Evolutionary conservation across 2,888 invertebrate genomes (phyloP).

Genomic region (Ectobius pallidus): DNA sequence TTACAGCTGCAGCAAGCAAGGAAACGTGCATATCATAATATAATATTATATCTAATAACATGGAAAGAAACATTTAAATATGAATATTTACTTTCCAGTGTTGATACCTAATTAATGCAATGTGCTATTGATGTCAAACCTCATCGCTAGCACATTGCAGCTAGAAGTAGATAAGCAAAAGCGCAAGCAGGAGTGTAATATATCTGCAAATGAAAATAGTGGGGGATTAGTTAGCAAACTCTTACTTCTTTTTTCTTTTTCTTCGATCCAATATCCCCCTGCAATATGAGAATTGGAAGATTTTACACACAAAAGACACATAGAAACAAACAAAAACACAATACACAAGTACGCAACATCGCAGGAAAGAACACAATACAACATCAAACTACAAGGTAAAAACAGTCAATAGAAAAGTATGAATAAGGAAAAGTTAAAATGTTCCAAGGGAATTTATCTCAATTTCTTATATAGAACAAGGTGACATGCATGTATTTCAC

Average conservation of each 20-base stretch:
- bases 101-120: too few relatives aligned
- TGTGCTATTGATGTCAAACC: too few relatives aligned
- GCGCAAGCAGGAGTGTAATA: conserved; percentile 34
- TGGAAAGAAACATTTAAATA: too few relatives aligned
- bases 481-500: too few relatives aligned
- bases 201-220: conserved; percentile 33
- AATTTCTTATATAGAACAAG: too few relatives aligned
- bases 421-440: too few relatives aligned
- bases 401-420: not conserved
- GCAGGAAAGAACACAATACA: conserved; percentile 4
- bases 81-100: too few relatives aligned
- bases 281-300: conserved; percentile 64
- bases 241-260: conserved; percentile 99
- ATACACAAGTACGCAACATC: not conserved
- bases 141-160: not conserved
- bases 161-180: conserved; percentile 37
- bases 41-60: too few relatives aligned
- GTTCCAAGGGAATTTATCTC: too few relatives aligned
- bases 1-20: not conserved
- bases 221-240: conserved; percentile 49
- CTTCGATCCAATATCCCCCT: conserved; percentile 94
- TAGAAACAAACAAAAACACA: conserved; percentile 47
- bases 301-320: conserved; percentile 53
- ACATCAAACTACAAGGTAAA: conserved; percentile 8
- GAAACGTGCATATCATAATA: not conserved